Percentiles rank a stretch among this genome's conserved stretches.
phyloP scores from a whole-genome alignment of 2,797 vertebrate genomes.

The Hoplostethus atlanticus region DNA sequence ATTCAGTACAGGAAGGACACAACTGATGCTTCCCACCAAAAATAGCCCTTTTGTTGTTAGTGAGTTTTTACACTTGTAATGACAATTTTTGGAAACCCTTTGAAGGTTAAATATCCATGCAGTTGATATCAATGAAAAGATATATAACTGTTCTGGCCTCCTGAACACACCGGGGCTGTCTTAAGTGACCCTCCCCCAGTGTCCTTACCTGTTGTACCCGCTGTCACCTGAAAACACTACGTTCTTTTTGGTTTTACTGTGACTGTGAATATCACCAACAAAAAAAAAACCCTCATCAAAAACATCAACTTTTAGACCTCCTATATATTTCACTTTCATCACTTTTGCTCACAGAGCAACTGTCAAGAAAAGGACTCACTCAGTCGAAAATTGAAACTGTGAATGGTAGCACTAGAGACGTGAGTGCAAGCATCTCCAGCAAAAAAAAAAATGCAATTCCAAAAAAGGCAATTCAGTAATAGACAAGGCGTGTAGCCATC shows the following conservation, averaged over 20 bases:
- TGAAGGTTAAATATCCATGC: too few relatives aligned
- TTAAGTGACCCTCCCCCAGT: too few relatives aligned
- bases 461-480: slow-evolving; percentile 25
- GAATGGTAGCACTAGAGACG: slow-evolving; percentile 34
- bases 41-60: too few relatives aligned
- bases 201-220: slow-evolving; percentile 2
- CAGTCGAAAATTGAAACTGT: slow-evolving; percentile 33
- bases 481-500: background rate
- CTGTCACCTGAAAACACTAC: background rate
- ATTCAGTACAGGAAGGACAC: too few relatives aligned
- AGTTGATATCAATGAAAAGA: too few relatives aligned
- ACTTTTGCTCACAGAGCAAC: slow-evolving; percentile 45
- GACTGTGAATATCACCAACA: slow-evolving; percentile 19
- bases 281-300: background rate
- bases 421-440: slow-evolving; percentile 25
- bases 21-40: too few relatives aligned
- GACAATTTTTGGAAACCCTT: too few relatives aligned
- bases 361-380: slow-evolving; percentile 52
- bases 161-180: too few relatives aligned
- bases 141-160: too few relatives aligned
- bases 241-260: background rate
- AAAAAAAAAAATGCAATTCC: slow-evolving; percentile 25
- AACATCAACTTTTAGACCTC: slow-evolving; percentile 23
- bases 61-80: too few relatives aligned
- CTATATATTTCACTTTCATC: slow-evolving; percentile 39